A percentile compares a stretch with the other conserved stretches of the same genome.
These are phyloP conservation scores for Dromaius novaehollandiae DNA, from an alignment of 2,113 vertebrate species.

Conservation along the genomic window DNA sequence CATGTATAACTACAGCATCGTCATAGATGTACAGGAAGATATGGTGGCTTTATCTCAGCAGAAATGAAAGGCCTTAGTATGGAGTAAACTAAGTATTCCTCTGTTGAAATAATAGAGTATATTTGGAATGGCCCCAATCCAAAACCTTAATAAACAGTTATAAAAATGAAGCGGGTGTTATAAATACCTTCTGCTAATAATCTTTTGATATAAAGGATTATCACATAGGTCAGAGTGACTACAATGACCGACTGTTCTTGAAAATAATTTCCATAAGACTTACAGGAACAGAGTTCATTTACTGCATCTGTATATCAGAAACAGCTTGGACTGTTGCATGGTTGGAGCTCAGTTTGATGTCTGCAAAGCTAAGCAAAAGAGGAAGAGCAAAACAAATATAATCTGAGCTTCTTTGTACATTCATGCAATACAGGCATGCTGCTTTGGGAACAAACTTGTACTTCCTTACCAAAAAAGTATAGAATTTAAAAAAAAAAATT, in stretches of 20 bases:
- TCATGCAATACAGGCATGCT: background rate
- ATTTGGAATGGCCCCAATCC: slow-evolving; percentile 60
- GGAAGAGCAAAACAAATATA: background rate
- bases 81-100: slow-evolving; percentile 35
- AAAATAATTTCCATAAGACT: background rate
- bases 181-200: background rate
- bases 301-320: background rate
- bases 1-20: background rate
- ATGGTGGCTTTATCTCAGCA: background rate
- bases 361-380: background rate
- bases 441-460: background rate
- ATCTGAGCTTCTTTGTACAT: background rate
- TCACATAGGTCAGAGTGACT: background rate
- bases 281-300: background rate
- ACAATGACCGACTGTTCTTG: background rate
- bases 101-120: slow-evolving; percentile 55
- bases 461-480: background rate
- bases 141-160: slow-evolving; percentile 24
- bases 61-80: slow-evolving; percentile 14
- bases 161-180: background rate
- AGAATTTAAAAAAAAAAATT: background rate
- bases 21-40: background rate
- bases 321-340: background rate
- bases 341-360: background rate
- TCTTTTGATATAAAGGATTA: slow-evolving; percentile 1